Conservation (phyloP, 2,113 vertebrate genomes). For the Erinaceus europaeus region DNA sequence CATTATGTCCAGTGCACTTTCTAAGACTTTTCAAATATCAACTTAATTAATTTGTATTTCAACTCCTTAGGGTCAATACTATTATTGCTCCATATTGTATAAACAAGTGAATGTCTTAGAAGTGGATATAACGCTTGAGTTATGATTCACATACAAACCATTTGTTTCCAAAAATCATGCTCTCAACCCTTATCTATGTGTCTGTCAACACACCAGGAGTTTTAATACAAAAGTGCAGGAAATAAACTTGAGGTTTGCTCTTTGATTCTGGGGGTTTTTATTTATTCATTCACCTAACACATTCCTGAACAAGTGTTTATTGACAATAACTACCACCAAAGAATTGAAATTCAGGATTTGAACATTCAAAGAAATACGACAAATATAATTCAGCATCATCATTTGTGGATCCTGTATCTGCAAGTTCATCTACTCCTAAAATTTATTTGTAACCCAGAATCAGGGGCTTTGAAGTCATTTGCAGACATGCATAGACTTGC, state of each 20-base stretch:
- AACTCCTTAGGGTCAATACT: not conserved
- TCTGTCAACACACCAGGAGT: not conserved
- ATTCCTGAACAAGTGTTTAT: not conserved
- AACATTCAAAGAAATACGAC: not conserved
- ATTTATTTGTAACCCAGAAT: slow-evolving; percentile 1
- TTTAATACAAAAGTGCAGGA: not conserved
- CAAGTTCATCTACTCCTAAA: not conserved
- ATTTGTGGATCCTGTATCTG: not conserved
- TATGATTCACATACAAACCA: not conserved
- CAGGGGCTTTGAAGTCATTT: not conserved
- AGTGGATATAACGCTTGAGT: fast-evolving
- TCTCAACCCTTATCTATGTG: not conserved
- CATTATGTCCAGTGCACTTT: not conserved
- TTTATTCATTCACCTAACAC: not conserved
- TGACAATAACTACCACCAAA: not conserved
- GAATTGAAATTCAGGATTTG: not conserved
- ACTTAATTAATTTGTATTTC: not conserved
- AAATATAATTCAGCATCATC: not conserved
- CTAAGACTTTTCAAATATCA: slow-evolving; percentile 22
- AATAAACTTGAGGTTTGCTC: not conserved
- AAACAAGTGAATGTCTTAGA: not conserved
- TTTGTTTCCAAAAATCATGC: not conserved
- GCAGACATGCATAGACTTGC: not conserved
- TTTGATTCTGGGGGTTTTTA: not conserved
- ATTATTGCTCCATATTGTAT: not conserved